A percentile compares a stretch with the other conserved stretches of the same genome.
Evolutionary conservation across 2,888 invertebrate species (phyloP).

Genomic region (Monochamus alternatus): DNA sequence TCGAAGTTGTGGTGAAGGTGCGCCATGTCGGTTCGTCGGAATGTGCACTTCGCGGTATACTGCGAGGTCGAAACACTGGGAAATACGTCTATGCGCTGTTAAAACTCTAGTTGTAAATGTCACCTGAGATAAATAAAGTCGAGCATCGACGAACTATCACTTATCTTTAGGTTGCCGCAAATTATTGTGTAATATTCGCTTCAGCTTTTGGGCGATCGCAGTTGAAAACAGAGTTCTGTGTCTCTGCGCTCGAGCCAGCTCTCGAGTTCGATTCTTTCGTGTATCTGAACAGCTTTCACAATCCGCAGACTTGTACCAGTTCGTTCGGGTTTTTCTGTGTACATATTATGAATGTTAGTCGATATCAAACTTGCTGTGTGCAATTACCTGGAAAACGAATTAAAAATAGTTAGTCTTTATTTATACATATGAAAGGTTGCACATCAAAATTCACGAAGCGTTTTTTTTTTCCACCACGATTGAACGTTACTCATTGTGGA

Average conservation of each 20-base stretch:
- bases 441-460: neutral
- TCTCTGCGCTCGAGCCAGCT: conserved; percentile 11
- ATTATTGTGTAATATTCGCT: conserved; percentile 4
- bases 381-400: neutral
- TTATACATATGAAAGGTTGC: neutral
- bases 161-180: conserved; percentile 23
- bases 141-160: conserved; percentile 26
- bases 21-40: conserved; percentile 20
- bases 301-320: conserved; percentile 21
- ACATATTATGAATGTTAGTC: neutral
- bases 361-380: neutral
- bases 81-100: conserved; percentile 9
- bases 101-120: conserved; percentile 14
- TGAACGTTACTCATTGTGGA: neutral
- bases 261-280: conserved; percentile 26
- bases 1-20: conserved; percentile 54
- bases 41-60: neutral
- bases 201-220: conserved; percentile 17
- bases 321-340: conserved; percentile 18
- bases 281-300: conserved; percentile 33
- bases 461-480: conserved; percentile 18
- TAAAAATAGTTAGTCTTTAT: neutral
- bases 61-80: conserved; percentile 7
- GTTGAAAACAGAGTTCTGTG: conserved; percentile 10
- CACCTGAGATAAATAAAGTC: neutral